A percentile compares a stretch with the other conserved stretches of the same genome.
phyloP scores from a whole-genome alignment of 2,888 invertebrate species.

The Teinopalpus imperialis region DNA sequence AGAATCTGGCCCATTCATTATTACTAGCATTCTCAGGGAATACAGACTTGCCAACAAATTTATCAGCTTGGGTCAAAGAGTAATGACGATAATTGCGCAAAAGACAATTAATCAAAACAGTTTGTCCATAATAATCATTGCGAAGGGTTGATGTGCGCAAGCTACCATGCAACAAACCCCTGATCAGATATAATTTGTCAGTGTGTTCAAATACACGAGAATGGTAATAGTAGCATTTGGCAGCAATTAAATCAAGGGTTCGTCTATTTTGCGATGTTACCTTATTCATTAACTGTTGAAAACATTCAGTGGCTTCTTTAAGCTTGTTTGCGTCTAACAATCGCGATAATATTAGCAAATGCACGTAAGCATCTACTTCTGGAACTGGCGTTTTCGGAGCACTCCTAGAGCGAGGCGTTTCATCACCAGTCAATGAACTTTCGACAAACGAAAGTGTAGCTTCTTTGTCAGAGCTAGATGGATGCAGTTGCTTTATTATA shows the following conservation, averaged over 20 bases:
- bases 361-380: conserved; percentile 96
- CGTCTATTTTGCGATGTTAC: conserved; percentile 94
- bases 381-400: conserved; percentile 88
- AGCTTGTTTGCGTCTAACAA: conserved; percentile 93
- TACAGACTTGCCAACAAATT: conserved; percentile 97
- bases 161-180: conserved; percentile 93
- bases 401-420: conserved; percentile 83
- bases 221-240: conserved; percentile 96
- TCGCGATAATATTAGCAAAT: conserved; percentile 92
- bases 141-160: conserved; percentile 94
- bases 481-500: conserved; percentile 91
- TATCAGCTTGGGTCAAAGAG: conserved; percentile 97
- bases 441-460: conserved; percentile 90
- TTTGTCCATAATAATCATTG: conserved; percentile 98
- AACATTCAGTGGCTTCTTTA: conserved; percentile 91
- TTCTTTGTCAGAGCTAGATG: conserved; percentile 88
- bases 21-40: conserved; percentile 99
- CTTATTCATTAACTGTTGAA: conserved; percentile 93
- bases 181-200: conserved; percentile 91
- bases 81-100: conserved; percentile 97
- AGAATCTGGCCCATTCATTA: conserved; percentile 98
- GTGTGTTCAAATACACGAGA: conserved; percentile 97
- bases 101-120: conserved; percentile 97
- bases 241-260: conserved; percentile 95
- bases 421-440: conserved; percentile 84